Percentiles rank a stretch among this genome's conserved stretches.
phyloP scores from a whole-genome alignment of 2,113 vertebrate genomes.

The Phylloscopus trochiloides region DNA sequence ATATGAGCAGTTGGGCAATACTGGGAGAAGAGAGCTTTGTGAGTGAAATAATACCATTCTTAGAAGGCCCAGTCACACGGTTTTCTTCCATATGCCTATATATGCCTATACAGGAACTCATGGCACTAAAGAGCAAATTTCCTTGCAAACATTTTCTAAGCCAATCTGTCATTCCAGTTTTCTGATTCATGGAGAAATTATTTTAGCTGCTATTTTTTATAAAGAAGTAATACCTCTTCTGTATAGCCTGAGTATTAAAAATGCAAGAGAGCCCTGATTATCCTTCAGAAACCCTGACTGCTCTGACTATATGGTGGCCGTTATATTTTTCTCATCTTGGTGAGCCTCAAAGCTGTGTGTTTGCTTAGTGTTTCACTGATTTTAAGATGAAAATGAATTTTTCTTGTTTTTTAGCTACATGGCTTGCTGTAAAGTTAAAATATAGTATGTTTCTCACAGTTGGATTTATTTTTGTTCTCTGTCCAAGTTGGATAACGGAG shows the following conservation, averaged over 20 bases:
- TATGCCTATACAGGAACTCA: background rate
- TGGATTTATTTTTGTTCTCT: conserved; percentile 6
- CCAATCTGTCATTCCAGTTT: background rate
- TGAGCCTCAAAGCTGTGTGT: background rate
- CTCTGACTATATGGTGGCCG: background rate
- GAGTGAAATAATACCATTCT: background rate
- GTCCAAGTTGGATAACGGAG: conserved; percentile 89
- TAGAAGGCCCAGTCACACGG: background rate
- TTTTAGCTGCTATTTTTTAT: background rate
- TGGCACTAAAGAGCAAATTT: background rate
- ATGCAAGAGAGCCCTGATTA: background rate
- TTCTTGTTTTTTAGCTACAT: background rate
- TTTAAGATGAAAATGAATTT: background rate
- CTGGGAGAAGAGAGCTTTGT: background rate
- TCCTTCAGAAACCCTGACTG: background rate
- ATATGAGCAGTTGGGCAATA: background rate
- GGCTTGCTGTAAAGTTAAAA: background rate
- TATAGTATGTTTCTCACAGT: background rate
- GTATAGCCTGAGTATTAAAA: background rate
- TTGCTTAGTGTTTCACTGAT: background rate
- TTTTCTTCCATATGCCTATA: background rate
- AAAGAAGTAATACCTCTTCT: background rate
- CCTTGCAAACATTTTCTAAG: background rate
- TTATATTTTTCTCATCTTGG: background rate
- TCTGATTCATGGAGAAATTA: background rate